These are phyloP conservation scores for Hypercompe scribonia DNA, from an alignment of 2,888 invertebrate species.

Conservation along the genomic window DNA sequence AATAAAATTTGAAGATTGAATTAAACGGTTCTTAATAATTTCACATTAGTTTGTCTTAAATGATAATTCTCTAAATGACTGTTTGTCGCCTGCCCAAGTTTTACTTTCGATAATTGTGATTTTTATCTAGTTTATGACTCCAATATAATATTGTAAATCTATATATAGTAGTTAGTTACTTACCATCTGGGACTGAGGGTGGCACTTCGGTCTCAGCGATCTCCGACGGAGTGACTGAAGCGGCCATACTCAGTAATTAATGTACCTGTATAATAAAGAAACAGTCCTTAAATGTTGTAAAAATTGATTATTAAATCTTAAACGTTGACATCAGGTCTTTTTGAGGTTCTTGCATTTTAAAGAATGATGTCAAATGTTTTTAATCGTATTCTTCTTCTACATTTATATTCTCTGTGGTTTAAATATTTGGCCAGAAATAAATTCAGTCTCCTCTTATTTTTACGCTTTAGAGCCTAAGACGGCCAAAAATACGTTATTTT, in stretches of 20 bases:
- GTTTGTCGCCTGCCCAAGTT: too few relatives aligned
- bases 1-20: too few relatives aligned
- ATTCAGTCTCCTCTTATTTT: neutral
- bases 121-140: neutral
- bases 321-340: constrained; percentile 30
- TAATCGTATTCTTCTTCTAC: neutral
- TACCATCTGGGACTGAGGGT: constrained; percentile 55
- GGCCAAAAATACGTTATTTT: too few relatives aligned
- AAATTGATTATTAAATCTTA: constrained; percentile 29
- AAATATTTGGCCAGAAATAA: constrained; percentile 19
- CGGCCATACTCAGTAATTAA: constrained; percentile 57
- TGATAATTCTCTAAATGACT: too few relatives aligned
- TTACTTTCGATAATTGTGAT: too few relatives aligned
- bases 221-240: constrained; percentile 53
- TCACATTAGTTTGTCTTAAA: too few relatives aligned
- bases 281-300: constrained; percentile 62
- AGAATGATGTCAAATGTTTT: constrained; percentile 57
- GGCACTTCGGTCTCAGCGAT: constrained; percentile 56
- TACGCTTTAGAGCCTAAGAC: too few relatives aligned
- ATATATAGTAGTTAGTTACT: neutral
- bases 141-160: neutral
- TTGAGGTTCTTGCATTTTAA: constrained; percentile 62
- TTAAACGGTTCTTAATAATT: too few relatives aligned
- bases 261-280: constrained; percentile 50
- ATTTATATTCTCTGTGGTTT: constrained; percentile 3